Evolutionary conservation across 2,888 invertebrate genomes (phyloP), one percentile per base, ranked within the genome.

Genomic region (Holacanthella duospinosa): DNA sequence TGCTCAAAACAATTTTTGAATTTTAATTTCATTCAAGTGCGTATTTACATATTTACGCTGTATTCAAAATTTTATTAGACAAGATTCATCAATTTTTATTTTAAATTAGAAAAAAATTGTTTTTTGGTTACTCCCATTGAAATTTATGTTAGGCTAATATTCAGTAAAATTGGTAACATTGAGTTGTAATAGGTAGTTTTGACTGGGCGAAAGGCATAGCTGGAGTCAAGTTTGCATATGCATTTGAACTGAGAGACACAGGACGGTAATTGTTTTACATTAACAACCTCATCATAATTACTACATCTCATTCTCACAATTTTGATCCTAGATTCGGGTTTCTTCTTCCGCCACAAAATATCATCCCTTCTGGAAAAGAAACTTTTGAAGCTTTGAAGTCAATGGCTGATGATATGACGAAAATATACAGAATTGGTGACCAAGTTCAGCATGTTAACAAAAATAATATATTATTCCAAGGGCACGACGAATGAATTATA

Each of bases 141-240:
- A n/a, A n/a, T n/a, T n/a, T n/a, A n/a, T n/a, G n/a, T n/a, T n/a
- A n/a, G n/a, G n/a, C n/a, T n/a, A n/a, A n/a, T n/a, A n/a, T n/a
- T n/a, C n/a, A n/a, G n/a, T n/a, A n/a, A n/a, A n/a, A n/a, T n/a
- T n/a, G n/a, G n/a, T n/a, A 9, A 80, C 80, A 80, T 68, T 70
- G 76, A 0, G 79, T 80, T 1, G 76, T 80, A 1, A 88, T 88
- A 48, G 72, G 72, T 44, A 66, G 66, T 54, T 70, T 71, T 26
- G 72, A 72, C 55, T 72, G 72, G 72, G 72, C 72, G 1, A 72
- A 72, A 53, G 71, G 53, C 29, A 67, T 68, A 12, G 72, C 70
- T 48, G 69, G 69, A 29, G 64, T 70, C 27, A 70, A 69, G 55
- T 72, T 64, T 59, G 57, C 67, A 2, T 72, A 71, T 60, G 68